These are phyloP conservation scores for Sitta carolinensis DNA, from an alignment of 2,797 vertebrate species.

Conservation along the genomic window DNA sequence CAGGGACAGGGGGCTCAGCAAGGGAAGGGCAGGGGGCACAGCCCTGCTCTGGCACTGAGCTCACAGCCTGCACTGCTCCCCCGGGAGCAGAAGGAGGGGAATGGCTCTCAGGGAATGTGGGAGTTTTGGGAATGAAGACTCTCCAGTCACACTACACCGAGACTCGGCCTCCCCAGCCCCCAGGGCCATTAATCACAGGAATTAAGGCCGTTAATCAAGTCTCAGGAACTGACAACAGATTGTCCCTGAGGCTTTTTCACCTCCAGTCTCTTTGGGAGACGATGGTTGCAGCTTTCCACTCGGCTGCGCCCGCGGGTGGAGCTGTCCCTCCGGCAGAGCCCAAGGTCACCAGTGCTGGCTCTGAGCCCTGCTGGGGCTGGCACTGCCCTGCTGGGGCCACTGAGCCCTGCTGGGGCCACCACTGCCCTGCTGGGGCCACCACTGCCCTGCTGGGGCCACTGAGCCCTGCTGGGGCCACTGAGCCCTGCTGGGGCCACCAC, in stretches of 20 bases:
- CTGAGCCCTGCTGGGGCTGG: background rate
- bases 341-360: conserved; percentile 59
- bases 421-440: no score
- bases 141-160: conserved; percentile 1
- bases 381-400: background rate
- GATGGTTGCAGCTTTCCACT: conserved; percentile 62
- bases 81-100: background rate
- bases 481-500: no score
- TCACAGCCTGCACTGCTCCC: no score
- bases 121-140: background rate
- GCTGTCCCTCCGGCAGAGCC: conserved; percentile 58
- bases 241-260: conserved; percentile 64
- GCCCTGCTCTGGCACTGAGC: background rate
- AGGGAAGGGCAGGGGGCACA: no score
- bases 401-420: no score
- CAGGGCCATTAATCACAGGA: conserved; percentile 74
- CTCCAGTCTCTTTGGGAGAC: conserved; percentile 66
- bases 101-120: background rate
- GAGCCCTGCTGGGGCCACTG: no score
- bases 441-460: no score
- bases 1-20: no score
- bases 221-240: conserved; percentile 59
- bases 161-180: background rate
- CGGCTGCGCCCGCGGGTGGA: conserved; percentile 41
- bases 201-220: conserved; percentile 77